Evolutionary conservation across 2,113 vertebrate genomes (phyloP).

Genomic region (Turdus rufiventris): DNA sequence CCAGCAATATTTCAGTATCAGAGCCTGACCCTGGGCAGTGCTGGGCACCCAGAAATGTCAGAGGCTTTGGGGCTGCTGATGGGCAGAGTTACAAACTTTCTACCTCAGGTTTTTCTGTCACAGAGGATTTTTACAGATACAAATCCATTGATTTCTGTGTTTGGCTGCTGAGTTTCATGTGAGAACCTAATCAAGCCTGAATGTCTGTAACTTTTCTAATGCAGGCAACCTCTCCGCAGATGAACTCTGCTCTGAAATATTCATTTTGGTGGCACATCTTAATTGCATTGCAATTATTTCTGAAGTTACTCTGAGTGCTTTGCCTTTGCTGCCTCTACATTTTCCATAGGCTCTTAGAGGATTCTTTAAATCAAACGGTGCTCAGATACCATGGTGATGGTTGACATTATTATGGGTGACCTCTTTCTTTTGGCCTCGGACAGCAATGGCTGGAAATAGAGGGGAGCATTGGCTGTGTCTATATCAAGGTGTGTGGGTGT

Average conservation of each 20-base stretch:
- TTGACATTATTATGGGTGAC: constrained; percentile 63
- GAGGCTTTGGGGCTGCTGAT: background rate
- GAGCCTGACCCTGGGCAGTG: background rate
- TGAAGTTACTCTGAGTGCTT: constrained; percentile 53
- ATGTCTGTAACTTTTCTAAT: background rate
- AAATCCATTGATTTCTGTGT: background rate
- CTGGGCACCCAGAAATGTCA: background rate
- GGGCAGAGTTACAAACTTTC: background rate
- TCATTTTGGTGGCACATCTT: constrained; percentile 51
- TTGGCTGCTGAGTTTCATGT: background rate
- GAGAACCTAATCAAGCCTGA: background rate
- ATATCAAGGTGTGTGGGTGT: background rate
- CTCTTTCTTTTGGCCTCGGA: constrained; percentile 50
- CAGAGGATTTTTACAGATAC: background rate
- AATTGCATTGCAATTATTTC: constrained; percentile 63
- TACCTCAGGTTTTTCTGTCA: background rate
- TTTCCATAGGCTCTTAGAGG: constrained; percentile 43
- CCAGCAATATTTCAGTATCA: background rate
- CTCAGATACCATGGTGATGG: constrained; percentile 67
- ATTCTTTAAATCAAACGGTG: constrained; percentile 56
- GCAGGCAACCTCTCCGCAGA: background rate
- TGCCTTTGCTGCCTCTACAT: constrained; percentile 24
- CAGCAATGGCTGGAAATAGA: constrained; percentile 30
- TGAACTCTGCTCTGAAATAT: constrained; percentile 43
- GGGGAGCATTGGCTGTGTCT: background rate